Evolutionary conservation across 2,797 vertebrate species (phyloP), one percentile per base, ranked within the genome.

Genomic region (Rhinichthys osculus): DNA sequence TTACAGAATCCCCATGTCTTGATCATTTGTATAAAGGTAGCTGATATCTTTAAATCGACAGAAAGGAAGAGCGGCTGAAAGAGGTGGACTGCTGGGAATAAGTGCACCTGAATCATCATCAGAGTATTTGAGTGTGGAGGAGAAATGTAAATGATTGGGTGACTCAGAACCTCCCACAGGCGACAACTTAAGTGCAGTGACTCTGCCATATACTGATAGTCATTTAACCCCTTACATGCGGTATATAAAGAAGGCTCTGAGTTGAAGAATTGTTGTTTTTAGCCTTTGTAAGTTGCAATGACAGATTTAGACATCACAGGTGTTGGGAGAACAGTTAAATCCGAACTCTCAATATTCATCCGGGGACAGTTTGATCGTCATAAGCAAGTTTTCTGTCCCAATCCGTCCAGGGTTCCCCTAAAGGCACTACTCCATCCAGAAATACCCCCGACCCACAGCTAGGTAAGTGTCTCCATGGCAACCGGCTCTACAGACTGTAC

Each of bases 51-150:
- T 69, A 69, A 70, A 59, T 44, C 70, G 62, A 21, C 19, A 30
- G 82, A 57, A 52, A 44, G 47, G 47, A 54, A 73, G 35, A 7
- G 66, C 47, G 44, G 54, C 44, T 73, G 40, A 72, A 78, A 87
- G 82, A 79, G 62, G 42, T 64, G 76, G 74, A 70, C 57, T 77
- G 72, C 35, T 40, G 71, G 27, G 54, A 70, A 84, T 59, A 85
- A 88, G 87, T 67, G 76, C 47, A 85, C 82, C 84, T 93, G 94
- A 95, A 90, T 95, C 93, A 94, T 91, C 88, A 93, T 91, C 88
- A 89, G 86, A 85, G 88, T 87, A 59, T 7, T 83, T 40, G 83
- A 79, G 83, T 87, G 87, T 86, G 89, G 88, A 57, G 87, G 91
- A 89, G 93, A 94, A 93, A 91, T 93, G 93, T 33, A 92, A 87